Base-by-base conservation (phyloP, 2,888 invertebrate genomes). In the Coelopa pilipes region DNA sequence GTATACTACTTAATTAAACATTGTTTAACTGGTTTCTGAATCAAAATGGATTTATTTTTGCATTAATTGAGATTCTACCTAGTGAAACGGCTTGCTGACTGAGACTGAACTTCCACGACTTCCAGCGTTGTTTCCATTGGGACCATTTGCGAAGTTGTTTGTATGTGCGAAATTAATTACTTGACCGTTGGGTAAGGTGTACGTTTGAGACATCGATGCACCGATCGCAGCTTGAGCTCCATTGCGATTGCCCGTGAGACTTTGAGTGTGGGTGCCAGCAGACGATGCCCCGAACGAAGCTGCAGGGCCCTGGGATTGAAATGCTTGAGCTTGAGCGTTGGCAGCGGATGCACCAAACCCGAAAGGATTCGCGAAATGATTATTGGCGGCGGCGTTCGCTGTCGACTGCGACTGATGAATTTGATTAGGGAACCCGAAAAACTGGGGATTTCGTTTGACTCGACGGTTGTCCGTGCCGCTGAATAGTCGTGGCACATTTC, bases 181-280 rank as follows among this genome's bases (percentile, higher is more conserved):
- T 72, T 88, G 84, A 9, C 88, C 88, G 78, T 87, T 86, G 45
- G 88, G 88, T 24, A 89, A 79, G 1, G 79, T 80, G 70, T 84
- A 89, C 4, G 82, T 82, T 77, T 88, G 88, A 66, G 84, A 85
- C 15, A 82, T 82, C 0, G 88, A 86, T 50, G 86, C 84, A 5
- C 86, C 87, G 1, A 85, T 88, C 0, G 85, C 76, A 50, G 85
- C 86, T 75, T 80, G 82, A 62, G 80, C 73, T 15, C 81, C 81
- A 71, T 79, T 80, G 13, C 80, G 81, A 63, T 81, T 84, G 1
- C 69, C 81, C 55, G 82, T 81, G 57, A 86, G 83, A 0, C 84
- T 82, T 77, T 88, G 88, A 5, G 86, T 84, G 19, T 82, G 82
- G 0, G 88, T 82, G 69, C 84, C 84, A 34, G 87, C 84, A 1